Evolutionary conservation across 2,113 vertebrate species (phyloP), one percentile per base, ranked within the genome.

Genomic region (Channa maculata): DNA sequence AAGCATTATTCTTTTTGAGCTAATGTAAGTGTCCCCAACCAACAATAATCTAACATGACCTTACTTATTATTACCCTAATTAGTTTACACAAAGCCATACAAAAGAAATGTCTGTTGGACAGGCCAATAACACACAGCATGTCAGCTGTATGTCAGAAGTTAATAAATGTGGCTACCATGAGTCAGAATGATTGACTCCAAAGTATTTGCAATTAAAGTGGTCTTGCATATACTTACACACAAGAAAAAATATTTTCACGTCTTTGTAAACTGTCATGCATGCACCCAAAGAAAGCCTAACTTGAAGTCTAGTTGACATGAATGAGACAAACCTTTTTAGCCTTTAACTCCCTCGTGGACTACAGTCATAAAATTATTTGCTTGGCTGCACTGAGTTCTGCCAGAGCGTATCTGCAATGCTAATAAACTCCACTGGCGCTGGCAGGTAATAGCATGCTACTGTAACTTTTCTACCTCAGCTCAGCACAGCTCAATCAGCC

Each of bases 401-500:
- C 88, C 85, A 80, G 83, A 81, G 83, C 50, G 57, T 72, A 89
- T 93, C 92, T 91, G 91, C 91, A 86, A 91, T 92, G 88, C 88
- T 91, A 91, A 93, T 91, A 92, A 92, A 92, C 81, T 89, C 82
- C 71, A 85, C 71, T 71, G 75, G 86, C 65, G 45, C 90, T 85
- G 86, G 89, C 90, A 91, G 88, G 90, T 92, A 91, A 92, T 90
- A 88, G 90, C 82, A 80, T 76, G 86, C 88, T 84, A 88, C 89
- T 83, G 76, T 88, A 93, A 93, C 91, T 93, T 93, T 91, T 91
- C 88, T 92, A 90, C 92, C 88, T 86, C 82, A 49, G 79, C 89
- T 90, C 87, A 90, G 90, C 88, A 89, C 89, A 91, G 89, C 92
- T 91, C 92, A 91, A 93, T 91, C 91, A 89, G 89, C 80, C 83